Percentiles rank a stretch among this genome's conserved stretches.
Conservation (phyloP, 2,797 vertebrate species). For the Paguma larvata region DNA sequence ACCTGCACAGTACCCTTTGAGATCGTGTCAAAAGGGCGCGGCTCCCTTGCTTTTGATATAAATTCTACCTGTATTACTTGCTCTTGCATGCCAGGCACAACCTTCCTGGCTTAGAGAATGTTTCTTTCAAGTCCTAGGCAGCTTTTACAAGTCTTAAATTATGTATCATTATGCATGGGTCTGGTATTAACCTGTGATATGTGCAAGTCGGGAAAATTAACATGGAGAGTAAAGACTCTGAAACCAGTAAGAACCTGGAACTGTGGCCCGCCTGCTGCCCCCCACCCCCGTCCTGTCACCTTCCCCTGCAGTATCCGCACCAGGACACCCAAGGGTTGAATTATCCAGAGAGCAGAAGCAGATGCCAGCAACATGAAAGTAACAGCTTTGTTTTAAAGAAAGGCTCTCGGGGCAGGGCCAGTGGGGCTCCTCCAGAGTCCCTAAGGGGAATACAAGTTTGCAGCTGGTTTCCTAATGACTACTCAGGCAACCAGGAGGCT, state of each 20-base stretch:
- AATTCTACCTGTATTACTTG: slow-evolving; percentile 58
- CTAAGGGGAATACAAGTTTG: slow-evolving; percentile 19
- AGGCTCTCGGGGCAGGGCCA: background rate
- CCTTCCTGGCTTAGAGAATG: slow-evolving; percentile 72
- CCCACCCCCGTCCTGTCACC: too few species aligned
- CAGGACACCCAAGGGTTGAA: slow-evolving; percentile 49
- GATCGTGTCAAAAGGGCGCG: slow-evolving; percentile 2
- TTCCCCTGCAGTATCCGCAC: background rate
- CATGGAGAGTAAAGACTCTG: slow-evolving; percentile 62
- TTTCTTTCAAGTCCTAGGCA: slow-evolving; percentile 82
- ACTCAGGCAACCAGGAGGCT: background rate
- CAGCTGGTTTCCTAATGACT: slow-evolving; percentile 73
- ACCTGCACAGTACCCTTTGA: background rate
- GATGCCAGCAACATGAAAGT: slow-evolving; percentile 63
- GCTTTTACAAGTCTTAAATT: slow-evolving; percentile 84
- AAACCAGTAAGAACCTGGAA: slow-evolving; percentile 55
- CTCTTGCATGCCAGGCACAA: slow-evolving; percentile 67
- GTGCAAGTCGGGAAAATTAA: slow-evolving; percentile 68
- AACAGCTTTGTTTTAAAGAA: slow-evolving; percentile 70
- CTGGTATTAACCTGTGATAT: slow-evolving; percentile 82
- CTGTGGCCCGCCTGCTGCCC: background rate
- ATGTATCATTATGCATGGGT: slow-evolving; percentile 81
- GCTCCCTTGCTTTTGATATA: slow-evolving; percentile 29
- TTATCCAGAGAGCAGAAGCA: background rate
- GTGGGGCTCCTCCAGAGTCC: background rate